Conservation (phyloP, 2,888 invertebrate species). For the Dione juno region DNA sequence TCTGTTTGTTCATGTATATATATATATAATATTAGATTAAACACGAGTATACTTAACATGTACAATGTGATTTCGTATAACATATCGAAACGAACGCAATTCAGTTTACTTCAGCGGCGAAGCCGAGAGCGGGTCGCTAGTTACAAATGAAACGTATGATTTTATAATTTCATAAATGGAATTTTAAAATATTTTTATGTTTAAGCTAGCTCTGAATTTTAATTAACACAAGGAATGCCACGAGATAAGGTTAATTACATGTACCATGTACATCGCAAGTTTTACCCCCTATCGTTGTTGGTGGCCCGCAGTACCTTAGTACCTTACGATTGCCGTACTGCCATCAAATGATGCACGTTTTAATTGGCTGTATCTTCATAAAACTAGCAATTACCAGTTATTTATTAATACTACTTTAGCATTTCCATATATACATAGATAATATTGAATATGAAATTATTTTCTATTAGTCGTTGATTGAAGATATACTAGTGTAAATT, state of each 20-base stretch:
- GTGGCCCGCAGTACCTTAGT: neutral
- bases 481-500: no score
- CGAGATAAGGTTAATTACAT: neutral
- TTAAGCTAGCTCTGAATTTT: neutral
- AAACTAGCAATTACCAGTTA: constrained; percentile 2
- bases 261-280: neutral
- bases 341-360: neutral
- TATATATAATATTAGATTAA: no score
- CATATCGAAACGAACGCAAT: no score
- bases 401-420: constrained; percentile 1
- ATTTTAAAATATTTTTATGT: neutral
- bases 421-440: neutral
- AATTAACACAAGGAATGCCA: neutral
- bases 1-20: no score
- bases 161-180: neutral
- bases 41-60: no score
- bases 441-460: no score
- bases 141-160: no score
- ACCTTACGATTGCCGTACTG: neutral
- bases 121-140: no score
- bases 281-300: neutral
- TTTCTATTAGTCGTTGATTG: no score
- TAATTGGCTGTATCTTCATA: constrained; percentile 2
- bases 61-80: no score
- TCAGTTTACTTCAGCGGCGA: no score